Evolutionary conservation across 2,113 vertebrate genomes (phyloP).

Genomic region (Neomonachus schauinslandi): DNA sequence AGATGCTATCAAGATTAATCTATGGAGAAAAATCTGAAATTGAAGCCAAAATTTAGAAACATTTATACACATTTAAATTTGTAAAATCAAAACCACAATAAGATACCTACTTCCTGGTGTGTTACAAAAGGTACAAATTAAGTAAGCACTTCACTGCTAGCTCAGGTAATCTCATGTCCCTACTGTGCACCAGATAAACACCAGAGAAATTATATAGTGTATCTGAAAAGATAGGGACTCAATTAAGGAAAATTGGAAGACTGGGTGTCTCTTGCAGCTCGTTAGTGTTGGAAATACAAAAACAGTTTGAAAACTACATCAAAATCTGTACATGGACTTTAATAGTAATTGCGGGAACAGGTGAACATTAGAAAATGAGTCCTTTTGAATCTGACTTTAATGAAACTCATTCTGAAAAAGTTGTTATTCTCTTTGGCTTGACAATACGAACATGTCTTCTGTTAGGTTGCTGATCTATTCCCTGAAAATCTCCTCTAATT

Average conservation of each 20-base stretch:
- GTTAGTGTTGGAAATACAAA: not conserved
- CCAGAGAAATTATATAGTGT: not conserved
- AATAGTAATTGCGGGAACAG: not conserved
- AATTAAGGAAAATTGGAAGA: not conserved
- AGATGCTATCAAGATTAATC: not conserved
- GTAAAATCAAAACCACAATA: not conserved
- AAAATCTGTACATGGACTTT: not conserved
- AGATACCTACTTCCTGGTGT: too few species aligned
- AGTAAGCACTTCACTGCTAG: not conserved
- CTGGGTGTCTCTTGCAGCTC: rapidly evolving
- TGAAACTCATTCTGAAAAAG: not conserved
- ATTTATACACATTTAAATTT: not conserved
- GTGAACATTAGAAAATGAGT: not conserved
- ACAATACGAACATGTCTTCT: not conserved
- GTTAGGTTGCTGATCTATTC: not conserved
- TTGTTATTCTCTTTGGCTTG: not conserved
- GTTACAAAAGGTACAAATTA: not conserved
- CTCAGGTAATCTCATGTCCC: not conserved
- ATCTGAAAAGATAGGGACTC: not conserved
- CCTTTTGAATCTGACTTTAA: not conserved
- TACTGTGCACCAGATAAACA: not conserved
- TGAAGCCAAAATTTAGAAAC: not conserved
- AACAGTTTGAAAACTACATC: not conserved
- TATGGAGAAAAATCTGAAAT: not conserved
- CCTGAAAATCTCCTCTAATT: not conserved